Conservation (phyloP, 2,888 invertebrate species). For the Polydrusus cervinus region DNA sequence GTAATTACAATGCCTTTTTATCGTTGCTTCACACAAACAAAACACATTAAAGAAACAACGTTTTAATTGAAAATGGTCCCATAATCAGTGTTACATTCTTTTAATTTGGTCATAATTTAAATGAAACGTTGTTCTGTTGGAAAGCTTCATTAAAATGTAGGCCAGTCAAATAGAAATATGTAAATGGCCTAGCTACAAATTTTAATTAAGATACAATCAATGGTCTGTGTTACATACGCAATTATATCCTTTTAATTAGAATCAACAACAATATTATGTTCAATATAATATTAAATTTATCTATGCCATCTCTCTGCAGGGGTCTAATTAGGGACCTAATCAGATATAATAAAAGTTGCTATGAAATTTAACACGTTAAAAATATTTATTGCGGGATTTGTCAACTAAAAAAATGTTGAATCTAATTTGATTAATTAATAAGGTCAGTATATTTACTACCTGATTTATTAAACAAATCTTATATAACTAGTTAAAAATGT, state of each 20-base stretch:
- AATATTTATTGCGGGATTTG: conserved; percentile 3
- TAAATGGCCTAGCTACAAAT: conserved; percentile 54
- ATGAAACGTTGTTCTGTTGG: conserved; percentile 41
- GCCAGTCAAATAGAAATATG: conserved; percentile 53
- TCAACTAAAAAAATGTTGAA: neutral
- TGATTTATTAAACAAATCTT: too few relatives aligned
- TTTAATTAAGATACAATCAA: conserved; percentile 57
- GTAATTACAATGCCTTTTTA: conserved; percentile 32
- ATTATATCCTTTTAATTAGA: conserved; percentile 55
- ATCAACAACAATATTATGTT: conserved; percentile 32
- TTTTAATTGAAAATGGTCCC: conserved; percentile 44
- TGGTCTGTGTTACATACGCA: conserved; percentile 46
- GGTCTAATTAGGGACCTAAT: conserved; percentile 22
- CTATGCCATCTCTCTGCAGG: conserved; percentile 22
- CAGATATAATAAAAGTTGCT: neutral
- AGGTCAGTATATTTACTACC: too few relatives aligned
- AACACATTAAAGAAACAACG: conserved; percentile 37
- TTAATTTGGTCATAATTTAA: conserved; percentile 48
- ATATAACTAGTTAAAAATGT: too few relatives aligned
- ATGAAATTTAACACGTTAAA: neutral
- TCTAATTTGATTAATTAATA: neutral
- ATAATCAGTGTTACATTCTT: conserved; percentile 44
- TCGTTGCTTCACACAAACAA: conserved; percentile 27
- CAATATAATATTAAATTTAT: conserved; percentile 35
- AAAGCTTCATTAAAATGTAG: conserved; percentile 52